These are phyloP conservation scores for Apoda limacodes DNA, from an alignment of 2,888 invertebrate genomes.

Conservation along the genomic window DNA sequence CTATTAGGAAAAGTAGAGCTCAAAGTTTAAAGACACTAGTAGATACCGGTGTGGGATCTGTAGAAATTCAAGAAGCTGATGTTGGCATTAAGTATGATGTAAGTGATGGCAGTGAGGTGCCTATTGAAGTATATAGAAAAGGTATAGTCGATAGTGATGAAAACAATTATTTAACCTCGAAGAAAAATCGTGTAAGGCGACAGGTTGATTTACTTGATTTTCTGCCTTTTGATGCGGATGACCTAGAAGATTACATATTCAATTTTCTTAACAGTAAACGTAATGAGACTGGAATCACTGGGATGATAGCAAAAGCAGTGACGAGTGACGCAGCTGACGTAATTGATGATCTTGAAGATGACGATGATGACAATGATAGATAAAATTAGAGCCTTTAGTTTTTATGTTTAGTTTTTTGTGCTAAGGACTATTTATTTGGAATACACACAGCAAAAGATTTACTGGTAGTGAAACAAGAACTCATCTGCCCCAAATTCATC, in stretches of 20 bases:
- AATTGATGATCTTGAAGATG: slow-evolving; percentile 35
- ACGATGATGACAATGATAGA: slow-evolving; percentile 30
- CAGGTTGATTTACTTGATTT: slow-evolving; percentile 54
- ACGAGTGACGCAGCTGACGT: slow-evolving; percentile 39
- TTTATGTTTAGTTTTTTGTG: no score
- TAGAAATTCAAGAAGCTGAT: slow-evolving; percentile 69
- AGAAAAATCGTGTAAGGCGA: slow-evolving; percentile 34
- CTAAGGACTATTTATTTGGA: no score
- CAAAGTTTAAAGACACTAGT: slow-evolving; percentile 48
- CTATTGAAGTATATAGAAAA: slow-evolving; percentile 69
- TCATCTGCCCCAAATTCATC: no score
- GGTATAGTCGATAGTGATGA: slow-evolving; percentile 71
- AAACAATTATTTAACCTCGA: slow-evolving; percentile 29
- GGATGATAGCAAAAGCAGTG: slow-evolving; percentile 48
- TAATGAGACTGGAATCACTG: slow-evolving; percentile 50
- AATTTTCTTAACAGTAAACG: slow-evolving; percentile 46
- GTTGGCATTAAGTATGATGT: slow-evolving; percentile 70
- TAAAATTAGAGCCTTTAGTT: no score
- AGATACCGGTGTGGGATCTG: slow-evolving; percentile 54
- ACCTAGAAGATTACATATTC: slow-evolving; percentile 49
- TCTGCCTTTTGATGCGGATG: slow-evolving; percentile 53
- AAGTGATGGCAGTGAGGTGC: slow-evolving; percentile 60
- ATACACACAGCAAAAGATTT: no score
- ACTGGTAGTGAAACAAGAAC: no score
- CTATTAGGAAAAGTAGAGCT: slow-evolving; percentile 37